Base-by-base conservation (phyloP, 2,797 vertebrate genomes). In the Tinamus major region DNA sequence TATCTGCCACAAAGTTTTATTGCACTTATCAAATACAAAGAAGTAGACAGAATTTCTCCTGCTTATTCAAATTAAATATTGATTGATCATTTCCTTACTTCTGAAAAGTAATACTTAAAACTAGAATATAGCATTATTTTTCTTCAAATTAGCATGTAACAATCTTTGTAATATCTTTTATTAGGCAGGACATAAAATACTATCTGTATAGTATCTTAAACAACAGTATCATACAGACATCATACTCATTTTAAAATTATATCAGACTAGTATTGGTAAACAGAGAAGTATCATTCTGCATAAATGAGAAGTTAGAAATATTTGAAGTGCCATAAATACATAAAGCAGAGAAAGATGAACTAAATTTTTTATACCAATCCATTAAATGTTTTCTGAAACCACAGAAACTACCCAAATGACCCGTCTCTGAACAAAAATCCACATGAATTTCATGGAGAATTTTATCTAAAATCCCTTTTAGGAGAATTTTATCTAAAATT, bases 91-190 rank as follows among this genome's bases (percentile, higher is more conserved):
- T 82, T 77, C 24, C 61, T 68, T 91, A 53, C 31, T 79, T 91
- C 82, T 29, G 63, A 89, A 87, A 93, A 75, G 55, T 14, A 55
- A 21, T 70, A 81, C 56, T 85, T 87, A 31, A 63, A 68, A 71
- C 24, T 59, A 37, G 13, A 69, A 7, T 13, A 44, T 16, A 21
- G 6, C n/a, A 31, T 72, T 71, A 89, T 51, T 90, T 67, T 56
- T 72, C 49, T 85, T 88, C 79, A 87, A 92, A 81, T 42, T 51
- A 79, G 59, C 68, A 81, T 51, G 39, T 14, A 93, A 61, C 23
- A 79, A 75, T 89, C 41, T 55, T 78, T 68, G 44, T 53, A 35
- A 53, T 55, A 79, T 15, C 55, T 62, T 76, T 89, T 69, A 74
- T 85, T 67, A 92, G 59, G 80, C 55, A 88, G 68, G 71, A 85